Evolutionary conservation across 30 jellyfish, hydroid and myxozoan species (phyloP).

Genomic region (Rhopilema esculentum): DNA sequence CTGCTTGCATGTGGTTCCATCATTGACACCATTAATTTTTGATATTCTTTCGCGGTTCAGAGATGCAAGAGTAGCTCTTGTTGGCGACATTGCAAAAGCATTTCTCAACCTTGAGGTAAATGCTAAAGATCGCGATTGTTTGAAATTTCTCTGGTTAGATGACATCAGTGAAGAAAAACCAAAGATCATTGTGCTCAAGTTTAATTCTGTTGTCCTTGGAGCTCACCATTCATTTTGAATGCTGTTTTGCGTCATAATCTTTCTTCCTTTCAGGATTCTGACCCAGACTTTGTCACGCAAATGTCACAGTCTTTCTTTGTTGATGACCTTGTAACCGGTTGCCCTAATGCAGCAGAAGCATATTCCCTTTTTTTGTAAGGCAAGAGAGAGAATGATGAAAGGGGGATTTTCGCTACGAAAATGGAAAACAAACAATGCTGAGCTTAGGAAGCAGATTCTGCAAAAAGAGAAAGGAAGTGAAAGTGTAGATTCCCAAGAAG

Average conservation of each 20-base stretch:
- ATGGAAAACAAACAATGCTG: constrained; percentile 44
- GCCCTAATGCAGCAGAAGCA: constrained; percentile 24
- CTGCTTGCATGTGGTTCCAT: constrained; percentile 29
- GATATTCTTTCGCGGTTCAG: constrained; percentile 57
- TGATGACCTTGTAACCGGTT: constrained; percentile 52
- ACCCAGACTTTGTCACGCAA: constrained; percentile 31
- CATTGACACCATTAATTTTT: constrained; percentile 20
- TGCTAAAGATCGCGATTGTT: constrained; percentile 45
- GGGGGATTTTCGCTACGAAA: constrained; percentile 61
- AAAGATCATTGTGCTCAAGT: constrained; percentile 8
- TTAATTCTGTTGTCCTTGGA: constrained; percentile 45
- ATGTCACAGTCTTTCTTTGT: constrained; percentile 37
- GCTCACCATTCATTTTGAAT: constrained; percentile 51
- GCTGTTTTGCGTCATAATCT: constrained; percentile 40
- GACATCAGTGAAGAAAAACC: constrained; percentile 46
- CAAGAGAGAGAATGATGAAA: constrained; percentile 24
- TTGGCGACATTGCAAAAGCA: constrained; percentile 54
- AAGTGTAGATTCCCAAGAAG: constrained; percentile 5
- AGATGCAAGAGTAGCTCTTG: constrained; percentile 16
- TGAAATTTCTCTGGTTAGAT: constrained; percentile 57
- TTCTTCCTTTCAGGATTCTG: constrained; percentile 1
- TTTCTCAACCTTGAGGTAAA: constrained; percentile 48
- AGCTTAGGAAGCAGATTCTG: constrained; percentile 13
- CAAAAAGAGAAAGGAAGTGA: constrained; percentile 30
- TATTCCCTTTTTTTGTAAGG: constrained; percentile 7